These are phyloP conservation scores for Gambusia holbrooki DNA, from an alignment of 2,113 vertebrate species.

Conservation along the genomic window DNA sequence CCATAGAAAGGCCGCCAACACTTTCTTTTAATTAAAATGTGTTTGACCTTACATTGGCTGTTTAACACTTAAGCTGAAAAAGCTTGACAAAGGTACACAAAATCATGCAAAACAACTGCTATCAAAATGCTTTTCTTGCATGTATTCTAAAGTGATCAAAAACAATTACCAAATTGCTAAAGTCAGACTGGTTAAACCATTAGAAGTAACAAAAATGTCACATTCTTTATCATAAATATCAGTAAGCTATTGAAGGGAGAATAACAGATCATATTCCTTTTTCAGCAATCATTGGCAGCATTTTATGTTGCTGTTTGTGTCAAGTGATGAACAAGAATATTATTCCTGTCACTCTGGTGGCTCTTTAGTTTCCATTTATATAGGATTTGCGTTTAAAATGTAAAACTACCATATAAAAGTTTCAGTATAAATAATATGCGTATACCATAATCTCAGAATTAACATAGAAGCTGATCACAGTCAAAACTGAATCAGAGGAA, in stretches of 20 bases:
- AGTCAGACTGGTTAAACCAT: neutral
- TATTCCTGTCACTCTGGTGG: neutral
- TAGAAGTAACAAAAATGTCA: neutral
- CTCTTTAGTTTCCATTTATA: neutral
- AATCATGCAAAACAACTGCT: neutral
- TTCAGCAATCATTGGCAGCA: neutral
- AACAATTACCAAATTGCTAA: neutral
- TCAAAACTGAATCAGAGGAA: neutral
- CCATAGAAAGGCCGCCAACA: slow-evolving; percentile 4
- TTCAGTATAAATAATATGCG: no score
- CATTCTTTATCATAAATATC: neutral
- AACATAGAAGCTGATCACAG: neutral
- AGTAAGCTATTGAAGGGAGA: neutral
- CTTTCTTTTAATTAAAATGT: slow-evolving; percentile 17
- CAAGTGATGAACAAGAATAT: neutral
- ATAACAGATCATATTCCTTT: neutral
- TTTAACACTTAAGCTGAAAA: slow-evolving; percentile 21
- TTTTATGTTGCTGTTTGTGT: neutral
- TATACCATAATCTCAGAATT: neutral
- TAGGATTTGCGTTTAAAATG: neutral
- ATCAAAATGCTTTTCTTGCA: neutral
- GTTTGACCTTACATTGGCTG: slow-evolving; percentile 22
- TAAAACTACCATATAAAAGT: neutral
- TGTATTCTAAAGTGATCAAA: neutral
- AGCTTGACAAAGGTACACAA: slow-evolving; percentile 10